Evolutionary conservation across 2,797 vertebrate species (phyloP).

Genomic region (Xenentodon cancila): DNA sequence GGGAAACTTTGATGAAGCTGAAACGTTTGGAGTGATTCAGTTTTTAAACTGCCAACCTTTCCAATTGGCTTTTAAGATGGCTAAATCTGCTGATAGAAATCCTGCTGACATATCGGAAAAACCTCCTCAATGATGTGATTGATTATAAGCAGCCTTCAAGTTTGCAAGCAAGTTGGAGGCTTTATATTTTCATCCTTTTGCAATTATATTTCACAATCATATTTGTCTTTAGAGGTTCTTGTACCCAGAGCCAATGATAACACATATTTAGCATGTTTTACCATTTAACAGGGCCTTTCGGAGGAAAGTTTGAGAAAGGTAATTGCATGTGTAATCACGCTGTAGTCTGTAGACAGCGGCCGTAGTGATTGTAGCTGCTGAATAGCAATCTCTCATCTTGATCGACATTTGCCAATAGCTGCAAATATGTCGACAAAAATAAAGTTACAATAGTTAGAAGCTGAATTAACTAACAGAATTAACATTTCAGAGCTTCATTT

Average conservation of each 20-base stretch:
- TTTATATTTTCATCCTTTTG: constrained; percentile 51
- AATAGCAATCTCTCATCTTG: constrained; percentile 65
- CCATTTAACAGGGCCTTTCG: constrained; percentile 40
- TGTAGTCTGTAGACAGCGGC: constrained; percentile 18
- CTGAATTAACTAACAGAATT: too few species aligned
- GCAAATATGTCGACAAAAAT: constrained; percentile 18
- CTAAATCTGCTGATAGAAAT: constrained; percentile 62
- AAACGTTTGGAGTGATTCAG: constrained; percentile 60
- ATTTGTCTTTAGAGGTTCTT: constrained; percentile 63
- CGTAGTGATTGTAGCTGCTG: constrained; percentile 62
- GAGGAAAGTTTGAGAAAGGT: constrained; percentile 41
- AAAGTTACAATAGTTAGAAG: too few species aligned
- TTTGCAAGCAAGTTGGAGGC: constrained; percentile 53
- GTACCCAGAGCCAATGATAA: constrained; percentile 69
- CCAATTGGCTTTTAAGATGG: constrained; percentile 62
- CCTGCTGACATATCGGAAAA: constrained; percentile 65
- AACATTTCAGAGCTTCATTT: too few species aligned
- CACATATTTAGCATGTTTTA: constrained; percentile 62
- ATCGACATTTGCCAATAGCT: constrained; percentile 44
- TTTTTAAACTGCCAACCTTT: constrained; percentile 59
- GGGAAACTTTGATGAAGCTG: constrained; percentile 65
- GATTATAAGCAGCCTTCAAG: constrained; percentile 36
- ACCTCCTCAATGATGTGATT: constrained; percentile 31
- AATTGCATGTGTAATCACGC: constrained; percentile 16
- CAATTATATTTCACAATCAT: constrained; percentile 63